Evolutionary conservation across 1,140 invertebrate genomes (phyloP).

Genomic region (Charaxes varanes): DNA sequence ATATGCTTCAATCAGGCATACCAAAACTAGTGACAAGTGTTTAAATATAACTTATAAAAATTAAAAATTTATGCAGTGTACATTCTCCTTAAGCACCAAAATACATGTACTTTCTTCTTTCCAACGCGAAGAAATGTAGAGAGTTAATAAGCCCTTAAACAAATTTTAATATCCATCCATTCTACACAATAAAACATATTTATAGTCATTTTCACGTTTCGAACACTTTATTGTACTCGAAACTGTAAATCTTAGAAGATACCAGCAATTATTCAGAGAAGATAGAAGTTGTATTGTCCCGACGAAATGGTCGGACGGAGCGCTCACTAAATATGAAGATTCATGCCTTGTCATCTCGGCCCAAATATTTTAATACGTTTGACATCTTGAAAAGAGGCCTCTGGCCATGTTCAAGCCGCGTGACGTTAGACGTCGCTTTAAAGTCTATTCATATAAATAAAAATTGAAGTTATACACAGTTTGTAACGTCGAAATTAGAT

Average conservation of each 20-base stretch:
- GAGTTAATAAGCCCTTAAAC: no score
- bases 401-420: not conserved
- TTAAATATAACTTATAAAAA: no score
- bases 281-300: conserved; percentile 46
- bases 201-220: conserved; percentile 8
- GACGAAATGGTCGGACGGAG: conserved; percentile 28
- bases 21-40: no score
- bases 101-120: no score
- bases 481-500: no score
- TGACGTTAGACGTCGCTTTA: not conserved
- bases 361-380: conserved; percentile 39
- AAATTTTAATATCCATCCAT: not conserved
- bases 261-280: conserved; percentile 57
- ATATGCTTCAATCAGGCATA: no score
- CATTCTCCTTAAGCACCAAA: no score
- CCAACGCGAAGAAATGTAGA: no score
- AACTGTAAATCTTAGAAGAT: conserved; percentile 44
- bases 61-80: no score
- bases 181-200: conserved; percentile 5
- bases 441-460: no score
- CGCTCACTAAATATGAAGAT: conserved; percentile 52
- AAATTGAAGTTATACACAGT: no score
- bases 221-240: conserved; percentile 14
- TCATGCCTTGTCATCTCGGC: conserved; percentile 56
- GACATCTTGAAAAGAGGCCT: conserved; percentile 5